Conservation (phyloP, 2,113 vertebrate genomes). For the Scomber colias region DNA sequence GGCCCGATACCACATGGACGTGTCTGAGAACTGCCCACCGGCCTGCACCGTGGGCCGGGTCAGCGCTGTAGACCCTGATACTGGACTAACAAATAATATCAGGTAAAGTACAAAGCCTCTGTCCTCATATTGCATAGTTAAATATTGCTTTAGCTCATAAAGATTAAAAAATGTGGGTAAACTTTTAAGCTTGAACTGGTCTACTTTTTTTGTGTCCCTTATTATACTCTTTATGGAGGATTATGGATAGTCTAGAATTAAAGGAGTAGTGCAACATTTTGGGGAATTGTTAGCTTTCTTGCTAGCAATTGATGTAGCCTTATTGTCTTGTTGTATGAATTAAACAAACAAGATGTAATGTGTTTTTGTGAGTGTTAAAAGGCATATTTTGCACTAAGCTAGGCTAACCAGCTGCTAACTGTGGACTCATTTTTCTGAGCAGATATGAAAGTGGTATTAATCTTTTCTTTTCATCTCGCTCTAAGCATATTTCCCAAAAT, state of each 20-base stretch:
- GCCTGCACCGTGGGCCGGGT: slow-evolving; percentile 86
- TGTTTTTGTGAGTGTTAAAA: background rate
- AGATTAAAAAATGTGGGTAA: background rate
- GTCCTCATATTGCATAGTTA: background rate
- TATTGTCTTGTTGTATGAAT: background rate
- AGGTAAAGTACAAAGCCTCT: slow-evolving; percentile 77
- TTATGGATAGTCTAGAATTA: background rate
- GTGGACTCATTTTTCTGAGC: background rate
- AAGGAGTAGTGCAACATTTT: too few relatives aligned
- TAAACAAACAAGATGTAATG: background rate
- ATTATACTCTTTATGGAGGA: background rate
- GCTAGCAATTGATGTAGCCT: background rate
- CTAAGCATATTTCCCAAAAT: slow-evolving; percentile 5
- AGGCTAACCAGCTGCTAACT: background rate
- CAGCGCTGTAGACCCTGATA: slow-evolving; percentile 89
- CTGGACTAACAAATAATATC: slow-evolving; percentile 88
- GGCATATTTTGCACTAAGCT: background rate
- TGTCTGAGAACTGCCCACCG: slow-evolving; percentile 90
- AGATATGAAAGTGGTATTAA: background rate
- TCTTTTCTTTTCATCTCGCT: background rate
- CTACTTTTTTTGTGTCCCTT: background rate
- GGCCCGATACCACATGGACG: slow-evolving; percentile 86
- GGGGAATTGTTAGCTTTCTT: background rate
- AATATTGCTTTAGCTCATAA: background rate
- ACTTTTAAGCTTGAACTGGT: background rate